These are phyloP conservation scores for Acleris sparsana DNA, from an alignment of 2,888 invertebrate species.

Conservation along the genomic window DNA sequence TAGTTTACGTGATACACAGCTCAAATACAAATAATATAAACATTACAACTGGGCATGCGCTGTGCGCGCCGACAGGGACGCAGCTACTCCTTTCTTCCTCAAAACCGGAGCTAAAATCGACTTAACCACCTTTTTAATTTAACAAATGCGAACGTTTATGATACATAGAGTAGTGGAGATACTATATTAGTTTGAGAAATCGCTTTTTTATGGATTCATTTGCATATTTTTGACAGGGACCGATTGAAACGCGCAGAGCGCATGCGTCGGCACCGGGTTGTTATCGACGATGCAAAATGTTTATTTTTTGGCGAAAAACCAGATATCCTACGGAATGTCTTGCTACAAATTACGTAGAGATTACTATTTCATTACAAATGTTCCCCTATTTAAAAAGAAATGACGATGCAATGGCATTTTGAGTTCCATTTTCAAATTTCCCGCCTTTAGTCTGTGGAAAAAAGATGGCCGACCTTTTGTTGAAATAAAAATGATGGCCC, in stretches of 20 bases:
- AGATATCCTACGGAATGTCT: constrained; percentile 47
- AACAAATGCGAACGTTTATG: constrained; percentile 42
- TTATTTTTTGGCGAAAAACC: constrained; percentile 55
- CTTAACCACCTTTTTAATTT: constrained; percentile 19
- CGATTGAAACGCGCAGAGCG: constrained; percentile 54
- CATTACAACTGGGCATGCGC: constrained; percentile 82
- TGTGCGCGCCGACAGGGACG: constrained; percentile 68
- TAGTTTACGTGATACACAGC: constrained; percentile 85
- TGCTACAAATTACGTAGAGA: not conserved
- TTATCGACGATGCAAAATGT: constrained; percentile 83
- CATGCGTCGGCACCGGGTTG: constrained; percentile 72
- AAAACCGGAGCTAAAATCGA: constrained; percentile 25
- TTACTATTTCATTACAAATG: not conserved
- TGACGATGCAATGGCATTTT: not conserved
- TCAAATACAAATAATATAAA: constrained; percentile 85
- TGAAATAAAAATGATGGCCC: constrained; percentile 30
- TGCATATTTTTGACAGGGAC: constrained; percentile 81
- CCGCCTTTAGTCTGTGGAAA: constrained; percentile 8
- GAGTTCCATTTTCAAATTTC: constrained; percentile 26
- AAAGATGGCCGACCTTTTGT: constrained; percentile 27
- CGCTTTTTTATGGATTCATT: constrained; percentile 79
- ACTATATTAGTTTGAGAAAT: constrained; percentile 50
- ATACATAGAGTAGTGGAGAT: constrained; percentile 55
- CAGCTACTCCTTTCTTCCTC: constrained; percentile 45
- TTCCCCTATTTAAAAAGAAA: constrained; percentile 1